Conservation (phyloP, 1,140 invertebrate genomes). For the Acromyrmex echinatior region DNA sequence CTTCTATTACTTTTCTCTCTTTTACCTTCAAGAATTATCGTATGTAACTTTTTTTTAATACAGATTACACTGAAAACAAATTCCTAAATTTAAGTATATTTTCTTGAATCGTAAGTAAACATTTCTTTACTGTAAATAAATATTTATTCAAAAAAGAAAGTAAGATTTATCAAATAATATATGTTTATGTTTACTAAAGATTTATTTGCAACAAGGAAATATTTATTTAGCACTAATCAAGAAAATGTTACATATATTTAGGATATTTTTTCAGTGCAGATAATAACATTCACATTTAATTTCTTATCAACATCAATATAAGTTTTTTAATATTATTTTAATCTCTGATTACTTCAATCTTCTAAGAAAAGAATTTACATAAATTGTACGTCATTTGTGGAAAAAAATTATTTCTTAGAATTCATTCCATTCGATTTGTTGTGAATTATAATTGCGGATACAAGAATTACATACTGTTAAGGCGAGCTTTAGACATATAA, state of each 20-base stretch:
- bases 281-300: constrained; percentile 1
- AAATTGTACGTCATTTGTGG: neutral
- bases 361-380: neutral
- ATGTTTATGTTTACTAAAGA: too few relatives aligned
- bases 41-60: neutral
- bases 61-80: too few relatives aligned
- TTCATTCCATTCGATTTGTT: neutral
- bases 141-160: too few relatives aligned
- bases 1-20: neutral
- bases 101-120: too few relatives aligned
- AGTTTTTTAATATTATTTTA: neutral
- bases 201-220: too few relatives aligned
- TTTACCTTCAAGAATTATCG: constrained; percentile 12
- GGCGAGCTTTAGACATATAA: constrained; percentile 2
- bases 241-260: too few relatives aligned
- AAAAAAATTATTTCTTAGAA: neutral
- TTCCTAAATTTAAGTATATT: too few relatives aligned
- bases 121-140: too few relatives aligned
- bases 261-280: neutral
- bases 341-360: neutral
- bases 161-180: too few relatives aligned
- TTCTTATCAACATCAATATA: neutral
- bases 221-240: too few relatives aligned
- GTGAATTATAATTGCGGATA: neutral
- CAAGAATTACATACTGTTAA: constrained; percentile 27